A percentile compares a stretch with the other conserved stretches of the same genome.
Conservation (phyloP, 2,888 invertebrate species). For the Julus scandinavius region DNA sequence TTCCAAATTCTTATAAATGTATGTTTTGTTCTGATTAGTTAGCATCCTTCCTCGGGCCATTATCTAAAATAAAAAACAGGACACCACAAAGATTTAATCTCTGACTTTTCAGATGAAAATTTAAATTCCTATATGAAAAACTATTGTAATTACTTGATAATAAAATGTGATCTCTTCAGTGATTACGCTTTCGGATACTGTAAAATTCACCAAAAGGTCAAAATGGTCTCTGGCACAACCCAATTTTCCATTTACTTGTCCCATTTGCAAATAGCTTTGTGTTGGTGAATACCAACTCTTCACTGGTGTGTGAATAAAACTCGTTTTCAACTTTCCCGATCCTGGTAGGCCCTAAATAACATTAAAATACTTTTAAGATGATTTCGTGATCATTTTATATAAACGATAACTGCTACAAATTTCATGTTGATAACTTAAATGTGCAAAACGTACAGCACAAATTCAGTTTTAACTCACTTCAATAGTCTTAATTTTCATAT, state of each 20-base stretch:
- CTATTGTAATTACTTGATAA: neutral
- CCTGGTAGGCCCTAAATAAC: neutral
- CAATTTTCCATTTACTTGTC: neutral
- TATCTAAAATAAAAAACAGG: neutral
- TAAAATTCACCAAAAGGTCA: neutral
- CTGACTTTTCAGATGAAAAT: neutral
- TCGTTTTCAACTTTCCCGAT: neutral
- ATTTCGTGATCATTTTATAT: neutral
- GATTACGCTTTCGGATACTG: neutral
- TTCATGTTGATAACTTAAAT: neutral
- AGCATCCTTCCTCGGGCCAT: neutral
- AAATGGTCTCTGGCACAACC: neutral
- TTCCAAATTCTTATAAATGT: neutral
- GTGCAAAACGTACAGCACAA: too few relatives aligned
- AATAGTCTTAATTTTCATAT: neutral
- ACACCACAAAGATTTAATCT: neutral
- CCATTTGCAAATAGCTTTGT: neutral
- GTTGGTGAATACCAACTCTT: constrained; percentile 17
- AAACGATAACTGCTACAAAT: neutral
- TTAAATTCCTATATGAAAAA: neutral
- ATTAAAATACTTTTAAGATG: neutral
- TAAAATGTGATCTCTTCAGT: neutral
- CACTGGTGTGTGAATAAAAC: neutral
- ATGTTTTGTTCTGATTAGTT: neutral
- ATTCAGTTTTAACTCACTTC: too few relatives aligned